Evolutionary conservation across 53 echinoderm and acorn worm species (phyloP), one percentile per base, ranked within the genome.

Genomic region (Antedon mediterranea): DNA sequence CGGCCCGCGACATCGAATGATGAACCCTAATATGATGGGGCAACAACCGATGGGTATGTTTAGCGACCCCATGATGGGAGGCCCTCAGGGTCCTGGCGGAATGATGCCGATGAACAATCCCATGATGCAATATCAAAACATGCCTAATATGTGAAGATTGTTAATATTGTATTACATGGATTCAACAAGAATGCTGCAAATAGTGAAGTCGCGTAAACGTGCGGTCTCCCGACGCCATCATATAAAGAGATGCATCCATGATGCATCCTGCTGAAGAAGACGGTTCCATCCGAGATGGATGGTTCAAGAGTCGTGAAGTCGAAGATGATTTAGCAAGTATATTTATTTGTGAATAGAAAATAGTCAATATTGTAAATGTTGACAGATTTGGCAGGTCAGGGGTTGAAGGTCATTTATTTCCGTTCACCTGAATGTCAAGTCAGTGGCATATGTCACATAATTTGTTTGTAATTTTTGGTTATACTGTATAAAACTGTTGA

Each of bases 1-100:
- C 27, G 76, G 71, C 41, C 73, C 83, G 29, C 84, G 57, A 23
- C 57, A 57, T 23, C 11, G 57, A 57, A 57, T 57, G 57, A 87
- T 94, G 83, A 91, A 84, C 33, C 77, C 86, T 30, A 91, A 91
- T 28, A 87, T 94, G 80, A 86, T 89, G 83, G 79, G 77, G 0
- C 30, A 34, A 29, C 81, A 74, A 26, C 84, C 74, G 18, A 79
- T 76, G n/a, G 79, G 82, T 0, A 79, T 80, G 72, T 80, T 83
- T 34, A 90, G 43, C 30, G 74, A 84, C 79, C 84, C 74, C 29
- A 78, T 84, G 84, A 78, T 74, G 44, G 84, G 84, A 57, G 57
- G 57, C 57, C 57, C 7, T 23, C 57, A 57, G 20, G 57, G 57
- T 6, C 57, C 57, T 18, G 57, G 57, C 15, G 57, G 57, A 57